These are phyloP conservation scores for Timema cristinae DNA, from an alignment of 2,888 invertebrate genomes.

Conservation along the genomic window DNA sequence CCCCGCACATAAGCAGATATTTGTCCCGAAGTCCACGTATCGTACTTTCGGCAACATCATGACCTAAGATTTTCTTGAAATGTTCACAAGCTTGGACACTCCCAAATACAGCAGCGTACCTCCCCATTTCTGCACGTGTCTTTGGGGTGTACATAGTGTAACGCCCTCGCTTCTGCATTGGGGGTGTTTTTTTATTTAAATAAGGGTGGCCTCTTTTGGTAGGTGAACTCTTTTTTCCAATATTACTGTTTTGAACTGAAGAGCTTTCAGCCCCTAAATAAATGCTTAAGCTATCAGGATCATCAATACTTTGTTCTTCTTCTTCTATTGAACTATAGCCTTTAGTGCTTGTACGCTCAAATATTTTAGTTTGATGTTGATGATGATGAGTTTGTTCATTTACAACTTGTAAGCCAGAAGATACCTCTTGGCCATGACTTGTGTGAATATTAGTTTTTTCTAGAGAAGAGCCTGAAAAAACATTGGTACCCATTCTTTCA, in stretches of 20 bases:
- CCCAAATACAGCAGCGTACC: slow-evolving; percentile 38
- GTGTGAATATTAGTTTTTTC: too few relatives aligned
- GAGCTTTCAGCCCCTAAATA: too few relatives aligned
- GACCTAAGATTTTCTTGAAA: slow-evolving; percentile 35
- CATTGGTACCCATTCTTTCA: too few relatives aligned
- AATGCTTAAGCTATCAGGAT: background rate
- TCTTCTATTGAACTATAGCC: background rate
- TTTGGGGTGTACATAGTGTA: slow-evolving; percentile 38
- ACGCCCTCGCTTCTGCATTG: slow-evolving; percentile 31
- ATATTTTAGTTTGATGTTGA: background rate
- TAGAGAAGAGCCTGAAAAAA: too few relatives aligned
- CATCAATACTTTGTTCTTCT: slow-evolving; percentile 13
- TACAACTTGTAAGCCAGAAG: too few relatives aligned
- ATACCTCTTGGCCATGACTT: too few relatives aligned
- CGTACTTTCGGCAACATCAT: slow-evolving; percentile 38
- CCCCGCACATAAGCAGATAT: slow-evolving; percentile 33
- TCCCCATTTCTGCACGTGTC: slow-evolving; percentile 35
- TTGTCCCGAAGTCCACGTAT: slow-evolving; percentile 38
- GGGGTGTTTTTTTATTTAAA: slow-evolving; percentile 13
- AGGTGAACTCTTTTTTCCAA: background rate
- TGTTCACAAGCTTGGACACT: slow-evolving; percentile 35
- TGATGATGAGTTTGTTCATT: slow-evolving; percentile 4
- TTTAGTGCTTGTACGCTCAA: too few relatives aligned
- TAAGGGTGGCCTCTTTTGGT: background rate
- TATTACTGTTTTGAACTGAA: too few relatives aligned